Conservation (phyloP, 2,113 vertebrate species). For the Rhipidura dahli region DNA sequence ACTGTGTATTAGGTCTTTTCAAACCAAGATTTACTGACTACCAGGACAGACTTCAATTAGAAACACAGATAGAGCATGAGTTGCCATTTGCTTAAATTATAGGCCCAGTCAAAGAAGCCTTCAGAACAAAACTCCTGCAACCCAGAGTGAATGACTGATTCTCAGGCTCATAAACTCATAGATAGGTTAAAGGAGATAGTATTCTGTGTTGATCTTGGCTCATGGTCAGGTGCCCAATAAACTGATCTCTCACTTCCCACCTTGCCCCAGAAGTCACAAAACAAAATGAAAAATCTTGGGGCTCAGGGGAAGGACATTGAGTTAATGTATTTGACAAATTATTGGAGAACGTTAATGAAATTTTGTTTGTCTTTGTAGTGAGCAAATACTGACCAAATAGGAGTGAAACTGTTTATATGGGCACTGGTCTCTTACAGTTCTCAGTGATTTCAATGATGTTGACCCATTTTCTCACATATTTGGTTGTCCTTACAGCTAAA, state of each 20-base stretch:
- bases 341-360: neutral
- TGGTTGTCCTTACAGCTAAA: neutral
- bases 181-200: neutral
- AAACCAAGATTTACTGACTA: neutral
- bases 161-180: neutral
- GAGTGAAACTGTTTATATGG: neutral
- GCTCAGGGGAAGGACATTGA: neutral
- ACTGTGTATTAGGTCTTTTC: neutral
- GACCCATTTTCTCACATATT: neutral
- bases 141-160: neutral
- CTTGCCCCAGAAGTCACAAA: neutral
- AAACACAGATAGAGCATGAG: neutral
- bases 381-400: neutral
- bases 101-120: neutral
- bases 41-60: neutral
- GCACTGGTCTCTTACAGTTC: neutral
- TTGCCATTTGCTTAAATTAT: neutral
- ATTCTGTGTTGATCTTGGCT: neutral
- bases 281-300: neutral
- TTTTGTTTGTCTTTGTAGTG: neutral
- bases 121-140: neutral
- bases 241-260: accelerated
- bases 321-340: neutral
- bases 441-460: neutral
- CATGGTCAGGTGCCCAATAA: neutral